Percentiles rank a stretch among this genome's conserved stretches.
Conservation (phyloP, 2,113 vertebrate genomes). For the Pagrus major region DNA sequence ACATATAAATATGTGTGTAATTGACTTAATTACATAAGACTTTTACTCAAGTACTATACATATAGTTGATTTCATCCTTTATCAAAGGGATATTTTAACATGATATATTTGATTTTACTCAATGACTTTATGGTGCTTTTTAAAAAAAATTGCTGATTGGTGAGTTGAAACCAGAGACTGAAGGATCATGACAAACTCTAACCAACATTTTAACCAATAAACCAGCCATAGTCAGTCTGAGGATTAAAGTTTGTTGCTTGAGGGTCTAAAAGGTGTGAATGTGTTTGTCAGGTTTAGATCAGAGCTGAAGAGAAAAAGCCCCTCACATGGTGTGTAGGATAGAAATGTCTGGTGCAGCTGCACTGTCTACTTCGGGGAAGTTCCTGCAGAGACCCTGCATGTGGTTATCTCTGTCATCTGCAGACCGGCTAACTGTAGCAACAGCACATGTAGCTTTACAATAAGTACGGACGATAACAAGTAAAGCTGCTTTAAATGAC, state of each 20-base stretch:
- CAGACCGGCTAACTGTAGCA: neutral
- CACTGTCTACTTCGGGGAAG: constrained; percentile 12
- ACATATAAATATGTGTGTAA: no score
- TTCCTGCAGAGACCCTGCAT: constrained; percentile 37
- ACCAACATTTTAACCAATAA: no score
- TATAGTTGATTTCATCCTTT: no score
- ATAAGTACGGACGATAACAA: neutral
- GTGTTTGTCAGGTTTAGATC: neutral
- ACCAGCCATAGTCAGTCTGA: neutral
- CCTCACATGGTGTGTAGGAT: no score
- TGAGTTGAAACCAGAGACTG: no score
- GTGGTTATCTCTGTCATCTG: constrained; percentile 47
- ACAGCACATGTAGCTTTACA: neutral
- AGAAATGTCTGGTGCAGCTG: neutral
- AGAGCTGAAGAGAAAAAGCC: neutral
- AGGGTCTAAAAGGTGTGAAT: neutral
- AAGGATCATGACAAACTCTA: no score
- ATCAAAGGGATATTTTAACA: no score
- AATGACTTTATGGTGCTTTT: no score
- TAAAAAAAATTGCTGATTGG: no score
- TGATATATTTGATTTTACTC: no score
- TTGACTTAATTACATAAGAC: no score
- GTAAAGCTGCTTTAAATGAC: neutral
- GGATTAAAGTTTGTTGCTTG: neutral
- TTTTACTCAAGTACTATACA: no score